Evolutionary conservation across 2,888 invertebrate species (phyloP).

Genomic region (Chesias legatella): DNA sequence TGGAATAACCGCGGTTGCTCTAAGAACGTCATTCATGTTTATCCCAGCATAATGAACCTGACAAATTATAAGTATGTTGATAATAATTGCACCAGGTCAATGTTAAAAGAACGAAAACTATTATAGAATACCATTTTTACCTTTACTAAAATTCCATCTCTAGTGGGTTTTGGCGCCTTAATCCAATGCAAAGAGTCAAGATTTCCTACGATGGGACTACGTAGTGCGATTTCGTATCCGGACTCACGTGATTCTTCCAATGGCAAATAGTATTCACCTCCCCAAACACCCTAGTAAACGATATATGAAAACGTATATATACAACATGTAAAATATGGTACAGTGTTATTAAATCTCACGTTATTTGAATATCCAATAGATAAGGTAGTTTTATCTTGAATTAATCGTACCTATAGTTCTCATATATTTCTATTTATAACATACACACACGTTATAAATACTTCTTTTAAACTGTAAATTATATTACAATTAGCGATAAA

Average conservation of each 20-base stretch:
- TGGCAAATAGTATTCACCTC: conserved; percentile 37
- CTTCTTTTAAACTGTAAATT: too few relatives aligned
- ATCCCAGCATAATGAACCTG: conserved; percentile 46
- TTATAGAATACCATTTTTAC: conserved; percentile 31
- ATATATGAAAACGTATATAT: too few relatives aligned
- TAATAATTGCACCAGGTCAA: too few relatives aligned
- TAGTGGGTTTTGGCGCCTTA: conserved; percentile 26
- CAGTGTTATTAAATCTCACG: too few relatives aligned
- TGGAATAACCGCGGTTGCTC: conserved; percentile 35
- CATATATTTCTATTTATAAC: too few relatives aligned
- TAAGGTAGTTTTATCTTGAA: too few relatives aligned
- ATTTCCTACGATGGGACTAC: conserved; percentile 33
- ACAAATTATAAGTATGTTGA: conserved; percentile 34
- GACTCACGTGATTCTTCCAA: conserved; percentile 14
- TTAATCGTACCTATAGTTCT: too few relatives aligned
- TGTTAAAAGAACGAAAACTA: neutral
- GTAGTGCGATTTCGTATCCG: conserved; percentile 5
- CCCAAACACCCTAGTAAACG: conserved; percentile 33
- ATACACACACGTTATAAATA: too few relatives aligned
- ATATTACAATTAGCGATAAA: too few relatives aligned
- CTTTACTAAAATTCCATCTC: conserved; percentile 37
- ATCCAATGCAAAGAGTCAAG: conserved; percentile 45
- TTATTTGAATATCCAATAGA: too few relatives aligned
- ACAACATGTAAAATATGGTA: too few relatives aligned
- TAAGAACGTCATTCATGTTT: conserved; percentile 37